phyloP scores from a whole-genome alignment of 2,888 invertebrate genomes.

The Pristionchus japonicus region DNA sequence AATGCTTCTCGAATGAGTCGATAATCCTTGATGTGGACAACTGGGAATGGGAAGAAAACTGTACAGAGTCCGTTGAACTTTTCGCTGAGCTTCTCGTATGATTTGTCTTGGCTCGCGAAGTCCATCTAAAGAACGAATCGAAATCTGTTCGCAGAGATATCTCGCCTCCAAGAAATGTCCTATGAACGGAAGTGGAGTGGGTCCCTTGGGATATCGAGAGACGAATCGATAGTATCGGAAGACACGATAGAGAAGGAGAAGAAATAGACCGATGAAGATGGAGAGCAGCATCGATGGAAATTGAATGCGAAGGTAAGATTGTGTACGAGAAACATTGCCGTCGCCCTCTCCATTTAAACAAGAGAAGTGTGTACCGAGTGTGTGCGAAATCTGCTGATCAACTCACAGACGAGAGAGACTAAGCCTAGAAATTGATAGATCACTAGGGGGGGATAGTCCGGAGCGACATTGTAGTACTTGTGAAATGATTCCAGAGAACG shows the following conservation, averaged over 20 bases:
- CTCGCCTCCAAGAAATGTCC: background rate
- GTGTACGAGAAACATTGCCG: background rate
- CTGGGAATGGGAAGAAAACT: background rate
- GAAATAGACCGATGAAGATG: background rate
- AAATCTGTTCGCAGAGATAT: too few species aligned
- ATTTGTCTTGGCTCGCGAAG: background rate
- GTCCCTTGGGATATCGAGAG: background rate
- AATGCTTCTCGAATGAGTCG: background rate
- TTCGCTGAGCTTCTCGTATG: background rate
- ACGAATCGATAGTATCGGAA: background rate
- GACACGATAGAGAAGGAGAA: background rate
- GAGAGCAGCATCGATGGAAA: background rate
- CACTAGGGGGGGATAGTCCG: background rate
- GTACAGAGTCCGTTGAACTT: background rate
- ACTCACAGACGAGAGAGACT: background rate
- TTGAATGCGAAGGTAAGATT: background rate
- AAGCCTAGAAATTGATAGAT: background rate
- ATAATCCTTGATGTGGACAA: background rate
- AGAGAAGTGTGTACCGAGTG: background rate
- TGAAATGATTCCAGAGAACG: background rate
- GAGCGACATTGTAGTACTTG: background rate
- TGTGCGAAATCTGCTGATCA: background rate
- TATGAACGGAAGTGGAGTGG: background rate
- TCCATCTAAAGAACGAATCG: background rate
- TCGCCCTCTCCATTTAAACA: background rate